Evolutionary conservation across 2,113 vertebrate species (phyloP), one percentile per base, ranked within the genome.

Genomic region (Cyphomyrus plagiostoma): DNA sequence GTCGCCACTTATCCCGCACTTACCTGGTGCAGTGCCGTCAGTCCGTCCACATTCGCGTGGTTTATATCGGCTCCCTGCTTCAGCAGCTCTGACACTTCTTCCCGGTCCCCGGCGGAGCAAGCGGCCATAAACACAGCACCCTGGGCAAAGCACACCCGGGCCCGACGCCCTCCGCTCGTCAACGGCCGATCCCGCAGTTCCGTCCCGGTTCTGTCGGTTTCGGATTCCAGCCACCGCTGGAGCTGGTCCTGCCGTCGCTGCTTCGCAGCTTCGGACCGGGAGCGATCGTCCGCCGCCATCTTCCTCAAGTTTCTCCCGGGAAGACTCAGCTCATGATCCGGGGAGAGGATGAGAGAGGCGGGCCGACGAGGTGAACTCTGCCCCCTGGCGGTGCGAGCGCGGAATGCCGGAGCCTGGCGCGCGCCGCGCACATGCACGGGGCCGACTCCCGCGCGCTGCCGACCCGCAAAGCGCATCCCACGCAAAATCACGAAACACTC

Each of bases 51-150:
- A 89, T 97, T 97, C 86, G 96, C 96, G 92, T 96, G 95, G 94
- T 97, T 97, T 93, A 97, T 96, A 91, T 96, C 95, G 62, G 96
- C 96, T 93, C 96, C 96, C 92, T 96, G 96, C 9, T 94, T 92
- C 89, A 97, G 94, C 87, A 97, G 93, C 66, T 92, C 93, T 42
- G 95, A 94, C 86, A 97, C 96, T 95, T 97, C 96, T 77, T 96
- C 96, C 92, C 91, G 95, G 94, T 97, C 96, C 58, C 96, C 96
- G 92, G 96, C 95, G 91, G 96, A 97, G 92, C 96, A 97, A 90
- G 96, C 96, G 89, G 96, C 96, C 96, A 97, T 97, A 86, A 97
- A 97, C 93, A 97, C 96, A 0, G 96, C 96, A 70, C 96, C 96
- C 86, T 97, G 96, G 15, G 95, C 95, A 93, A 97, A 97, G 45